Conservation (phyloP, 2,888 invertebrate genomes). For the Allacma fusca region DNA sequence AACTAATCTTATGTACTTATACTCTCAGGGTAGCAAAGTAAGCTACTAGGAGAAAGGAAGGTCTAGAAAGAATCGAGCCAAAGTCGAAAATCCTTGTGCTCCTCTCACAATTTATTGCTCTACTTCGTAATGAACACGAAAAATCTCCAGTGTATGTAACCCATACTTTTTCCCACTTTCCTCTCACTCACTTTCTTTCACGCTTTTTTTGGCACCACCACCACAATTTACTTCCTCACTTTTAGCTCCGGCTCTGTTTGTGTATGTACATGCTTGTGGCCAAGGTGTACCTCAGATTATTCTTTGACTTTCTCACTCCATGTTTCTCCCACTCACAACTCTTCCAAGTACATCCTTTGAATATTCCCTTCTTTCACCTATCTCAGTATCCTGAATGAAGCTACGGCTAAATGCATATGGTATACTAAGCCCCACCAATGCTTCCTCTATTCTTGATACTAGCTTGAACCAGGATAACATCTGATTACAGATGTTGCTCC, state of each 20-base stretch:
- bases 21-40: not conserved
- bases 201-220: slow-evolving; percentile 38
- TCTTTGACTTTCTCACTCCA: not conserved
- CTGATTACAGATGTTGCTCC: too few species aligned
- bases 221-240: slow-evolving; percentile 33
- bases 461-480: too few species aligned
- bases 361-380: too few species aligned
- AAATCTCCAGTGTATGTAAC: slow-evolving; percentile 42
- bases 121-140: slow-evolving; percentile 44
- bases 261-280: not conserved
- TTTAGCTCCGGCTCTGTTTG: not conserved
- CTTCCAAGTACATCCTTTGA: too few species aligned
- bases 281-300: not conserved
- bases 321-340: not conserved
- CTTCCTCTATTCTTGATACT: too few species aligned
- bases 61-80: slow-evolving; percentile 26
- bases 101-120: slow-evolving; percentile 42
- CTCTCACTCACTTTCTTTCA: slow-evolving; percentile 30
- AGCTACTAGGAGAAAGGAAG: not conserved
- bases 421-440: too few species aligned
- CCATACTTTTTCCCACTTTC: slow-evolving; percentile 38
- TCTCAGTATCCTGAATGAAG: too few species aligned
- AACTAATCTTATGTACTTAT: too few species aligned
- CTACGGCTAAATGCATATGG: too few species aligned
- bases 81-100: slow-evolving; percentile 43